Evolutionary conservation across 1,140 invertebrate species (phyloP).

Genomic region (Notospermus geniculatus): DNA sequence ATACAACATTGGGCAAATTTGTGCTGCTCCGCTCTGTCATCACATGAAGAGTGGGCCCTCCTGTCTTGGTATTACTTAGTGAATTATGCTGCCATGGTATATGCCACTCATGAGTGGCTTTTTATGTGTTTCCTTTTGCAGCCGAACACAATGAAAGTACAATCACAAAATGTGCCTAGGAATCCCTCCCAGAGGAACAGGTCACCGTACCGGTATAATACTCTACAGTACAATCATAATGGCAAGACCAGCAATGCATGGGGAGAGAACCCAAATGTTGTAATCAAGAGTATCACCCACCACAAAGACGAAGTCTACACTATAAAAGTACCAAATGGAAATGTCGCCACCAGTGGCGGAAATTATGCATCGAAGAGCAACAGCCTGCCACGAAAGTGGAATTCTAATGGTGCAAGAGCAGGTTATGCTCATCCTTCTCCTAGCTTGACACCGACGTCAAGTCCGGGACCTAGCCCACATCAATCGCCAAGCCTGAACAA

Average conservation of each 20-base stretch:
- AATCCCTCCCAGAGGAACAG: too few relatives aligned
- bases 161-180: too few relatives aligned
- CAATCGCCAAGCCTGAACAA: slow-evolving; percentile 40
- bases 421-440: neutral
- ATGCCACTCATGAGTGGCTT: too few relatives aligned
- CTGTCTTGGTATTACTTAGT: too few relatives aligned
- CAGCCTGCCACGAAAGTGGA: slow-evolving; percentile 4
- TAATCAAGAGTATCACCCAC: neutral
- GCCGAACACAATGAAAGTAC: too few relatives aligned
- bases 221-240: too few relatives aligned
- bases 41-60: too few relatives aligned
- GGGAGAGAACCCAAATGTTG: slow-evolving; percentile 4
- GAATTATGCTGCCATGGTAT: too few relatives aligned
- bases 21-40: too few relatives aligned
- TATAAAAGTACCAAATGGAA: neutral
- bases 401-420: neutral
- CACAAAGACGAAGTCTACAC: neutral
- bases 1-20: too few relatives aligned
- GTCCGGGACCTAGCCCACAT: slow-evolving; percentile 32
- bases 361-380: neutral
- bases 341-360: neutral
- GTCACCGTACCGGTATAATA: too few relatives aligned
- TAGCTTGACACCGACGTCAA: neutral
- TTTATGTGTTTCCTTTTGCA: too few relatives aligned
- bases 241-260: neutral